These are phyloP conservation scores for Tachuris rubrigastra DNA, from an alignment of 2,113 vertebrate species.

Conservation along the genomic window DNA sequence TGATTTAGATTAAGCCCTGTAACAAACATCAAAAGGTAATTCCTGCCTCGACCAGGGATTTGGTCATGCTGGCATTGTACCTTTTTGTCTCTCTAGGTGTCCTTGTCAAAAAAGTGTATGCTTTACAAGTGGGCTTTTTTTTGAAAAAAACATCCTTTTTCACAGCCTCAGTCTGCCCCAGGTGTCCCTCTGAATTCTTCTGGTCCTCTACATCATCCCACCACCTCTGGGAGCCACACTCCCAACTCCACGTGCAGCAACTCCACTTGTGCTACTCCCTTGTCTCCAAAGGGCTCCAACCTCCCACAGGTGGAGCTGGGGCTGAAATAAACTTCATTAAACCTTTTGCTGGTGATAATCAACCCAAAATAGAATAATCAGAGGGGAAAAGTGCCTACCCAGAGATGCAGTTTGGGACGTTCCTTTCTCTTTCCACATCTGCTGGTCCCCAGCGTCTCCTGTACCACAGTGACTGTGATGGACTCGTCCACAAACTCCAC, in stretches of 20 bases:
- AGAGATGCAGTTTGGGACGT: background rate
- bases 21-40: constrained; percentile 2
- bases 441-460: fast-evolving
- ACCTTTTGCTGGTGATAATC: background rate
- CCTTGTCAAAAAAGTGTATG: background rate
- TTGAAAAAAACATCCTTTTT: fast-evolving
- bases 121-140: background rate
- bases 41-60: constrained; percentile 17
- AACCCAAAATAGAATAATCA: fast-evolving
- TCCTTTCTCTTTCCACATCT: background rate
- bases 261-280: background rate
- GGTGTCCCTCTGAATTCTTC: background rate
- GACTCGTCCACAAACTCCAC: background rate
- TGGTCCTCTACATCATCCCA: background rate
- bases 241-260: fast-evolving
- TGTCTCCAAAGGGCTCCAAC: background rate
- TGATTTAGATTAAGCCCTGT: constrained; percentile 12
- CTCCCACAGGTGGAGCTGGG: background rate
- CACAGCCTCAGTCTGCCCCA: background rate
- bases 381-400: background rate
- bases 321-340: background rate
- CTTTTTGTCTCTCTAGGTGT: background rate
- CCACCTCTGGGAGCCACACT: background rate
- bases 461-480: fast-evolving
- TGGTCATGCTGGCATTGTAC: background rate